A percentile compares a stretch with the other conserved stretches of the same genome.
Conservation (phyloP, 2,797 vertebrate species). For the Thunnus albacares region DNA sequence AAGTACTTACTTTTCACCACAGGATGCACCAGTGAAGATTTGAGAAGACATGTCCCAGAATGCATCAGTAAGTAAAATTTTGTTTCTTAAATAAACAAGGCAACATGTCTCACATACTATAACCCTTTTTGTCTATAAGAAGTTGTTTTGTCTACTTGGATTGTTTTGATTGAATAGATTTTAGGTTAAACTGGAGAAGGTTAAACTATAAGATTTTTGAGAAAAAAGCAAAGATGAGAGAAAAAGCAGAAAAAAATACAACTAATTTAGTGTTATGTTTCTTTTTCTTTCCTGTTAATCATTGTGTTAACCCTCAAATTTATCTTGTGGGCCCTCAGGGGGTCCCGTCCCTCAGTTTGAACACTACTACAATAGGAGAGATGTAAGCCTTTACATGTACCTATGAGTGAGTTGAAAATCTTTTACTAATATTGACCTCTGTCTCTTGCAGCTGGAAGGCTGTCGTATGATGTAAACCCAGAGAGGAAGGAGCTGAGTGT, state of each 20-base stretch:
- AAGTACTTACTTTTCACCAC: slow-evolving; percentile 39
- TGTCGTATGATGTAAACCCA: slow-evolving; percentile 84
- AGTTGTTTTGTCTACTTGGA: neutral
- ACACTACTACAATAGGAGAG: neutral
- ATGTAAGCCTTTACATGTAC: neutral
- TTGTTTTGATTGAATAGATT: neutral
- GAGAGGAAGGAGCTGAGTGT: slow-evolving; percentile 84
- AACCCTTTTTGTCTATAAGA: too few relatives aligned
- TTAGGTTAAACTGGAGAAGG: neutral
- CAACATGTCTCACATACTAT: too few relatives aligned
- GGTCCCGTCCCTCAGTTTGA: too few relatives aligned
- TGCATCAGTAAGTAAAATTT: slow-evolving; percentile 88
- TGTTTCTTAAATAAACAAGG: slow-evolving; percentile 7
- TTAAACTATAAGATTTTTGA: neutral
- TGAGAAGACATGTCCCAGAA: slow-evolving; percentile 84
- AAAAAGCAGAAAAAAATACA: neutral
- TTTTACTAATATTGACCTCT: neutral
- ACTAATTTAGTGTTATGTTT: neutral
- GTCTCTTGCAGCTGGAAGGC: slow-evolving; percentile 82
- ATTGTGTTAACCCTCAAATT: neutral
- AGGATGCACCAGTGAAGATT: slow-evolving; percentile 88
- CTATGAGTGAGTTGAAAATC: neutral
- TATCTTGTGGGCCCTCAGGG: too few relatives aligned
- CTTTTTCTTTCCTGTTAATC: neutral
- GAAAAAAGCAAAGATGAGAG: neutral